Percentiles rank a stretch among this genome's conserved stretches.
Evolutionary conservation across 1,140 invertebrate species (phyloP).

Genomic region (Orussus abietinus): DNA sequence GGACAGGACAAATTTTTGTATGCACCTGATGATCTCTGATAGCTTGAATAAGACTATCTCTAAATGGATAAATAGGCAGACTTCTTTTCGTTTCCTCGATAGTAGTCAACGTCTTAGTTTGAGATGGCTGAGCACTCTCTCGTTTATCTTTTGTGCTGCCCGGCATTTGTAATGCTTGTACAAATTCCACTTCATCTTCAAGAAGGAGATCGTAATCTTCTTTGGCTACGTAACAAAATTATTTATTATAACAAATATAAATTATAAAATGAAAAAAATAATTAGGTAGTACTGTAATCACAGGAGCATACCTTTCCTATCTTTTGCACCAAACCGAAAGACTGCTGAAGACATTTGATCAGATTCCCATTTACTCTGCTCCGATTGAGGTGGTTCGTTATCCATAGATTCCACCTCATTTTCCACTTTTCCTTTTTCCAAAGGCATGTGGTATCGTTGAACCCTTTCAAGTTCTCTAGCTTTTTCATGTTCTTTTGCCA

Average conservation of each 20-base stretch:
- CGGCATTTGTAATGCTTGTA: constrained; percentile 87
- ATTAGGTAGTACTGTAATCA: too few relatives aligned
- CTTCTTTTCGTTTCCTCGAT: constrained; percentile 92
- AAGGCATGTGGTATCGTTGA: constrained; percentile 91
- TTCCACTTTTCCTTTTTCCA: constrained; percentile 59
- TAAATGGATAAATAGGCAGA: constrained; percentile 92
- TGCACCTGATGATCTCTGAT: constrained; percentile 87
- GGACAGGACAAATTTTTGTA: constrained; percentile 20
- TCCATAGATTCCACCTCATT: constrained; percentile 75
- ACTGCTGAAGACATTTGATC: constrained; percentile 93
- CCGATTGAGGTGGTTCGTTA: constrained; percentile 85
- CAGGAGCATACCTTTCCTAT: constrained; percentile 62
- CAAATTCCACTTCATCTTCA: constrained; percentile 97
- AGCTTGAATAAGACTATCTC: constrained; percentile 82
- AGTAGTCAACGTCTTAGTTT: constrained; percentile 68
- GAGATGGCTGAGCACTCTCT: constrained; percentile 61
- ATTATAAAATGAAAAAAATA: constrained; percentile 19
- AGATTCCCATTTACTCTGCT: constrained; percentile 97
- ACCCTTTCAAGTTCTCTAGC: constrained; percentile 88
- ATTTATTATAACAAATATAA: constrained; percentile 24
- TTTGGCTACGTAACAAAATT: constrained; percentile 41
- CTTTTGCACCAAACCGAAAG: constrained; percentile 89
- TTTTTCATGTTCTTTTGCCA: constrained; percentile 94
- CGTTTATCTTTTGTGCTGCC: constrained; percentile 64
- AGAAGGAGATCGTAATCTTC: constrained; percentile 91